Conservation (phyloP, 2,113 vertebrate genomes). For the Dasyornis broadbenti region DNA sequence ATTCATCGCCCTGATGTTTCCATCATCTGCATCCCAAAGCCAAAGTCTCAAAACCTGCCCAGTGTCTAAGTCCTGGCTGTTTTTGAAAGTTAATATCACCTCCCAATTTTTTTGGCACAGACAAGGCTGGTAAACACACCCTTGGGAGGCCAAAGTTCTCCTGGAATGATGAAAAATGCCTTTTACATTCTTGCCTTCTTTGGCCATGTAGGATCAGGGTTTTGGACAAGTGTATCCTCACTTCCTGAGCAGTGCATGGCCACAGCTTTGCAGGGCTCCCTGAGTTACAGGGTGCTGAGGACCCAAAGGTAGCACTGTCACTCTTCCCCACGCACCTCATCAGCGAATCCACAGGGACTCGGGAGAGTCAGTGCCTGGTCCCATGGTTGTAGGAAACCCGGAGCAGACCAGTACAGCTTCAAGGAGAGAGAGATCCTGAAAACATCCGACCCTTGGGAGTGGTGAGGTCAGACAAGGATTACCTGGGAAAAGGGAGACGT, state of each 20-base stretch:
- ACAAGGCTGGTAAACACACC: not conserved
- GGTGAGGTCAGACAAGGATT: not conserved
- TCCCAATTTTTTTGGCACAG: not conserved
- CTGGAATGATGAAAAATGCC: not conserved
- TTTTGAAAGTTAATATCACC: not conserved
- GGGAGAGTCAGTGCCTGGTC: not conserved
- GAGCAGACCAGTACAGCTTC: not conserved
- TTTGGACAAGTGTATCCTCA: not conserved
- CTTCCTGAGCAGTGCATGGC: not conserved
- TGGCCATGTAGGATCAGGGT: accelerated
- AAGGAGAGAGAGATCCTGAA: not conserved
- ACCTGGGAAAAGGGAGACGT: not conserved
- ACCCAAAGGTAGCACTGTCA: not conserved
- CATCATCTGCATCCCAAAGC: not conserved
- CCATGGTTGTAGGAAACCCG: not conserved
- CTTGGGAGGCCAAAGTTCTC: not conserved
- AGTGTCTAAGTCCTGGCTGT: not conserved
- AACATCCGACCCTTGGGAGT: not conserved
- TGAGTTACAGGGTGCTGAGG: accelerated
- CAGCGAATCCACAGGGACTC: not conserved
- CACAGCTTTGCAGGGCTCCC: accelerated
- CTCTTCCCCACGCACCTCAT: not conserved
- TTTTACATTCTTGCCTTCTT: not conserved
- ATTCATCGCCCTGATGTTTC: not conserved
- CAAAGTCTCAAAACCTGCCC: not conserved